A percentile compares a stretch with the other conserved stretches of the same genome.
These are phyloP conservation scores for Lineus longissimus DNA, from an alignment of 1,140 invertebrate genomes.

Conservation along the genomic window DNA sequence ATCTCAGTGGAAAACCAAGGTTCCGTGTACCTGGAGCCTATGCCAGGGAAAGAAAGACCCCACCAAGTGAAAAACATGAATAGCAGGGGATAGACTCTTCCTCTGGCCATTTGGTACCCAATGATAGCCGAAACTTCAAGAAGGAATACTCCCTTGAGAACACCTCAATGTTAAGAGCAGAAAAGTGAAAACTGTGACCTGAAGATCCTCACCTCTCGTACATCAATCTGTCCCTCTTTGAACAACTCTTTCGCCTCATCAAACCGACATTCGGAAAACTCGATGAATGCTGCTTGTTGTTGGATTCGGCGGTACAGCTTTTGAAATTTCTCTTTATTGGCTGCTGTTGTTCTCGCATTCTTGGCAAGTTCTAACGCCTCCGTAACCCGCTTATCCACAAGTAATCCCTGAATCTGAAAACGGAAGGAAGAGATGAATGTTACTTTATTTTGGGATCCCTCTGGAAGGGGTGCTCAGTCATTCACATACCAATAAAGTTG, in stretches of 20 bases:
- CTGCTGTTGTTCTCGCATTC: slow-evolving; percentile 53
- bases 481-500: too few relatives aligned
- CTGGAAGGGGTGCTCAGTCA: neutral
- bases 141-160: too few relatives aligned
- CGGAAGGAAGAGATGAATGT: slow-evolving; percentile 13
- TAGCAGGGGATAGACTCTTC: too few relatives aligned
- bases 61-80: too few relatives aligned
- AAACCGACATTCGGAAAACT: slow-evolving; percentile 55
- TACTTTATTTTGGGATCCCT: slow-evolving; percentile 2
- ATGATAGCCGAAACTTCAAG: too few relatives aligned
- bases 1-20: too few relatives aligned
- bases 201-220: slow-evolving; percentile 53
- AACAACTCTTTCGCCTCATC: slow-evolving; percentile 55
- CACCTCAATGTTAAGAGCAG: too few relatives aligned
- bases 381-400: slow-evolving; percentile 54
- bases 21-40: too few relatives aligned
- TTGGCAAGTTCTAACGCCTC: slow-evolving; percentile 57
- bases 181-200: too few relatives aligned
- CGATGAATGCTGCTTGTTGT: slow-evolving; percentile 57
- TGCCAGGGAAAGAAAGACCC: too few relatives aligned
- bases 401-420: slow-evolving; percentile 49
- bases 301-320: slow-evolving; percentile 49
- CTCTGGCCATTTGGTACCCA: too few relatives aligned
- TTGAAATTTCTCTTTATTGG: slow-evolving; percentile 53
- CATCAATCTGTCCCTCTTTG: slow-evolving; percentile 50